Percentiles rank a stretch among this genome's conserved stretches.
Conservation (phyloP, 1,140 invertebrate genomes). For the Physella acuta region DNA sequence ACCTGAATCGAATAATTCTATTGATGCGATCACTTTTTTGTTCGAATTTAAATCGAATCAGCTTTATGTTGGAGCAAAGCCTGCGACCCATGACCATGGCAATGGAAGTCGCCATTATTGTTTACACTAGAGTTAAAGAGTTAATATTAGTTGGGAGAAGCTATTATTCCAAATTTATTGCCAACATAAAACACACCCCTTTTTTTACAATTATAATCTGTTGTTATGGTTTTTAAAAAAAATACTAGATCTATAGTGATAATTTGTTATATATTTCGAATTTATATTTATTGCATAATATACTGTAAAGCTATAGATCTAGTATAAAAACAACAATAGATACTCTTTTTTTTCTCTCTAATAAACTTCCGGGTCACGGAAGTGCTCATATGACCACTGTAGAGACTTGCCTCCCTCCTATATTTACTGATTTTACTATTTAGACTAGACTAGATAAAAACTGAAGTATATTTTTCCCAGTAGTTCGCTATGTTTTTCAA, state of each 20-base stretch:
- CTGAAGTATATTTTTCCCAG: not conserved
- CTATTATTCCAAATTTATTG: not conserved
- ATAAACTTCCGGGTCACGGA: slow-evolving; percentile 22
- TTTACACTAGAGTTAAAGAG: not conserved
- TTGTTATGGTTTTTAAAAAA: not conserved
- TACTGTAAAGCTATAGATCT: not conserved
- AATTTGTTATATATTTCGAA: not conserved
- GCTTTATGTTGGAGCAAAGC: too few species aligned
- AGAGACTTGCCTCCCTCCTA: not conserved
- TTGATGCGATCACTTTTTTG: too few species aligned
- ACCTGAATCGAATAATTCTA: too few species aligned
- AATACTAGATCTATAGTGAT: not conserved
- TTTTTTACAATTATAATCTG: not conserved
- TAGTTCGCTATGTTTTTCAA: slow-evolving; percentile 53
- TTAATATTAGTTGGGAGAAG: not conserved
- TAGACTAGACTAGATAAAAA: not conserved
- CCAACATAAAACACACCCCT: not conserved
- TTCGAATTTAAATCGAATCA: too few species aligned
- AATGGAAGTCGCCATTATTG: not conserved
- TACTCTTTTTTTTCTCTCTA: not conserved
- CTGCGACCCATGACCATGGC: not conserved
- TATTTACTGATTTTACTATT: not conserved
- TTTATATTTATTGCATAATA: not conserved
- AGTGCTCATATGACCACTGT: slow-evolving; percentile 19
- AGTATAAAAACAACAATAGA: not conserved